These are phyloP conservation scores for Chitala chitala DNA, from an alignment of 2,113 vertebrate species.

Conservation along the genomic window DNA sequence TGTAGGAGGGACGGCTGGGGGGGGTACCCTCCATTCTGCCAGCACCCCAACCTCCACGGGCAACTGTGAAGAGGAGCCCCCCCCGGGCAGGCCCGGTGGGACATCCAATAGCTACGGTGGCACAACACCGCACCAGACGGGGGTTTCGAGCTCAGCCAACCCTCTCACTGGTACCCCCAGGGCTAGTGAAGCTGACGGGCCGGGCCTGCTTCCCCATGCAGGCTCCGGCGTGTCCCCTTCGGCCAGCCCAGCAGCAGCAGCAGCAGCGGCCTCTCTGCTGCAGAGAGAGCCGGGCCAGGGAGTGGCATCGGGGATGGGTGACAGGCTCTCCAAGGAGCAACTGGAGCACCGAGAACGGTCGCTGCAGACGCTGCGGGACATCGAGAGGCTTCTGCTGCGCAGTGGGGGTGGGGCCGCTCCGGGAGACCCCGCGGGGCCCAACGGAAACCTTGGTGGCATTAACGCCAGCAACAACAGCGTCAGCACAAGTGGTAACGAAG, in stretches of 20 bases:
- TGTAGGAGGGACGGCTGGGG: conserved; percentile 48
- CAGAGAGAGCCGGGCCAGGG: conserved; percentile 48
- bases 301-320: conserved; percentile 47
- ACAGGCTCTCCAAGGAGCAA: conserved; percentile 91
- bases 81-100: conserved; percentile 47
- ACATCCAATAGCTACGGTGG: conserved; percentile 50
- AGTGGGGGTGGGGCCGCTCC: conserved; percentile 64
- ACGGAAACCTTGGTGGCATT: conserved; percentile 26
- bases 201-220: conserved; percentile 41
- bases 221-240: conserved; percentile 51
- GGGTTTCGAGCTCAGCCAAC: conserved; percentile 57
- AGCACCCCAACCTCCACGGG: conserved; percentile 53
- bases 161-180: conserved; percentile 49
- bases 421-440: conserved; percentile 62
- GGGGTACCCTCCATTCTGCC: conserved; percentile 48
- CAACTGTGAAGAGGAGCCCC: conserved; percentile 58
- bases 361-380: conserved; percentile 89
- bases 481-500: conserved; percentile 51
- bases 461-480: conserved; percentile 44
- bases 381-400: conserved; percentile 83
- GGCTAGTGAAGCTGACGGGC: conserved; percentile 41
- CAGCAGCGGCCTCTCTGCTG: conserved; percentile 53
- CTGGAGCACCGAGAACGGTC: conserved; percentile 92
- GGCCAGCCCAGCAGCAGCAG: conserved; percentile 53
- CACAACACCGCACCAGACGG: conserved; percentile 57